phyloP scores from a whole-genome alignment of 2,888 invertebrate genomes.

The Sthenelais limicola region DNA sequence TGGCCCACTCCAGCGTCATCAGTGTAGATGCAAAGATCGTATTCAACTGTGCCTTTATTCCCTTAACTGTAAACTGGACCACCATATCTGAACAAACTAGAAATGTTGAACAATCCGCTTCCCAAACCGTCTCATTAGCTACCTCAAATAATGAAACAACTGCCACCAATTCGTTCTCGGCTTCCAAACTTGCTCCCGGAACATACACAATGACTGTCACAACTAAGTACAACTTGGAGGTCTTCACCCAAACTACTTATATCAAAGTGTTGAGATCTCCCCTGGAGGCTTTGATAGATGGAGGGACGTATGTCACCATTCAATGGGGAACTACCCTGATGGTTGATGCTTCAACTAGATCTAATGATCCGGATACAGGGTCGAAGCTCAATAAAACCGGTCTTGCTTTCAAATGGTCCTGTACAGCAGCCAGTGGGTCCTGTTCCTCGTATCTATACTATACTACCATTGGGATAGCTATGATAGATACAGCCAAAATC shows the following conservation, averaged over 20 bases:
- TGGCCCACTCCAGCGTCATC: background rate
- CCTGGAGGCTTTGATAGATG: slow-evolving; percentile 23
- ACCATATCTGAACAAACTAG: too few species aligned
- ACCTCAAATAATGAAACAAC: background rate
- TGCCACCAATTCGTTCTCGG: background rate
- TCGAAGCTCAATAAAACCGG: slow-evolving; percentile 11
- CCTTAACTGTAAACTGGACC: slow-evolving; percentile 10
- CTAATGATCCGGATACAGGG: background rate
- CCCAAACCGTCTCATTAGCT: background rate
- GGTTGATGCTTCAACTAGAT: background rate
- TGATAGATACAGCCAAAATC: background rate
- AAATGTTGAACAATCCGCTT: too few species aligned
- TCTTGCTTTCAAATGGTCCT: background rate
- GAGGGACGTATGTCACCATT: background rate
- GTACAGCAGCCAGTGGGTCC: background rate
- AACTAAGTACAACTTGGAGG: too few species aligned
- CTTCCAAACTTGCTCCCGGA: background rate
- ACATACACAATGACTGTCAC: background rate
- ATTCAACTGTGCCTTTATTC: background rate
- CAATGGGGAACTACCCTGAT: background rate
- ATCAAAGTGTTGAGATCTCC: slow-evolving; percentile 4
- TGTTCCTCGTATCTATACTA: background rate
- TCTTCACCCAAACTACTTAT: too few species aligned
- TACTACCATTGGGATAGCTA: too few species aligned
- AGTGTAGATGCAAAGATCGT: slow-evolving; percentile 1